A percentile compares a stretch with the other conserved stretches of the same genome.
Conservation (phyloP, 35 echinoderm and acorn worm species). For the Lytechinus variegatus region DNA sequence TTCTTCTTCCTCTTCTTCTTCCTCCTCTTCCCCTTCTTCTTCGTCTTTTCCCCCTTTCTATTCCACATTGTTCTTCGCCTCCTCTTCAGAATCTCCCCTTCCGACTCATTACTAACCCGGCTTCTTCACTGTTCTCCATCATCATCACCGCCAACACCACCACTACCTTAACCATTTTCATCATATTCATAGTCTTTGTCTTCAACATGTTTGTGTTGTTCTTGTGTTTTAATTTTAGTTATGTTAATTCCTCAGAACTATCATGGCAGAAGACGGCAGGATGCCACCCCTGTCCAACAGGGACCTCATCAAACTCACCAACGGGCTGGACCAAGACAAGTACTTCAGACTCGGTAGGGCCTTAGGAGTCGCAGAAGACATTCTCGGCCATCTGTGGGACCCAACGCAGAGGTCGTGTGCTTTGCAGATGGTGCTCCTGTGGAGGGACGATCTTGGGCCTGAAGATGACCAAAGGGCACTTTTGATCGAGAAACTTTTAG, state of each 20-base stretch:
- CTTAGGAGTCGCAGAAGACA: neutral
- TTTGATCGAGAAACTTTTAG: neutral
- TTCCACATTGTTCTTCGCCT: too few species aligned
- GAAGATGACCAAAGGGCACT: neutral
- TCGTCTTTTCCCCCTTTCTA: too few species aligned
- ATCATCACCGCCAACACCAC: too few species aligned
- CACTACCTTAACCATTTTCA: too few species aligned
- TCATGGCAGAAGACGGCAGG: neutral
- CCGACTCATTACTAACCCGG: too few species aligned
- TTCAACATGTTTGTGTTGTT: too few species aligned
- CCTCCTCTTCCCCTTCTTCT: too few species aligned
- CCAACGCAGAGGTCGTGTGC: neutral
- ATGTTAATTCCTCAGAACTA: neutral
- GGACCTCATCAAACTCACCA: neutral
- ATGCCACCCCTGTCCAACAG: neutral
- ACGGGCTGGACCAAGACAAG: neutral
- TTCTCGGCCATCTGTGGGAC: neutral
- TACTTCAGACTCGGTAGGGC: neutral
- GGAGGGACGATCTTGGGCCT: neutral
- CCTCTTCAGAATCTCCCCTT: too few species aligned
- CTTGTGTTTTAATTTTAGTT: too few species aligned
- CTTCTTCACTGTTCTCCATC: too few species aligned
- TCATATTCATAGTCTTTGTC: too few species aligned
- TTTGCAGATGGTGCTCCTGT: neutral
- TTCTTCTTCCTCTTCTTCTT: too few species aligned